Percentiles rank a stretch among this genome's conserved stretches.
Evolutionary conservation across 2,797 vertebrate genomes (phyloP).

Genomic region (Malacoraja senta): DNA sequence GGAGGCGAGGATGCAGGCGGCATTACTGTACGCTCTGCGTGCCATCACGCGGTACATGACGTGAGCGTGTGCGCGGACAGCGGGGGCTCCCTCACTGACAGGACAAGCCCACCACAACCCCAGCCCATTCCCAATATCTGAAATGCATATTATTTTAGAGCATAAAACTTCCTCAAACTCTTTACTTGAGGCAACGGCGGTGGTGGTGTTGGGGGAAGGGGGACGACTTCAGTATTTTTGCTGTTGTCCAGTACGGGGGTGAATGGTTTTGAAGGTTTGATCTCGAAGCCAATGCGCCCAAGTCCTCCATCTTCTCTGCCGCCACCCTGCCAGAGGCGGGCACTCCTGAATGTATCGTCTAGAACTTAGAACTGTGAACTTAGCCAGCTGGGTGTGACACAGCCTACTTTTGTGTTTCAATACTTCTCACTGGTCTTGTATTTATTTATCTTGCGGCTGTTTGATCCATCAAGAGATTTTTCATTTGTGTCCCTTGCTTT

Average conservation of each 20-base stretch:
- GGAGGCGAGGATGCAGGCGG: constrained; percentile 65
- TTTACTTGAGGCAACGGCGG: background rate
- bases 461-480: background rate
- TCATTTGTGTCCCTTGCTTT: too few relatives aligned
- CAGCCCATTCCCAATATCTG: background rate
- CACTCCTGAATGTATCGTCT: constrained; percentile 11
- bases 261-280: background rate
- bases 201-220: background rate
- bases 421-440: background rate
- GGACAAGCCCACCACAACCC: background rate
- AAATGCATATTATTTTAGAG: background rate
- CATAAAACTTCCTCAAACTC: background rate
- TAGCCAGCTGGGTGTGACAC: background rate
- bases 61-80: constrained; percentile 46
- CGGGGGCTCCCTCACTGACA: background rate
- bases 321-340: background rate
- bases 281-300: background rate
- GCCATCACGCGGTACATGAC: constrained; percentile 70
- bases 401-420: background rate
- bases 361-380: constrained; percentile 8
- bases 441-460: background rate
- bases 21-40: constrained; percentile 61
- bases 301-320: background rate
- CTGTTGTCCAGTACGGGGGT: background rate
- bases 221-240: background rate